A percentile compares a stretch with the other conserved stretches of the same genome.
These are phyloP conservation scores for Puntigrus tetrazona DNA, from an alignment of 2,113 vertebrate genomes.

Conservation along the genomic window DNA sequence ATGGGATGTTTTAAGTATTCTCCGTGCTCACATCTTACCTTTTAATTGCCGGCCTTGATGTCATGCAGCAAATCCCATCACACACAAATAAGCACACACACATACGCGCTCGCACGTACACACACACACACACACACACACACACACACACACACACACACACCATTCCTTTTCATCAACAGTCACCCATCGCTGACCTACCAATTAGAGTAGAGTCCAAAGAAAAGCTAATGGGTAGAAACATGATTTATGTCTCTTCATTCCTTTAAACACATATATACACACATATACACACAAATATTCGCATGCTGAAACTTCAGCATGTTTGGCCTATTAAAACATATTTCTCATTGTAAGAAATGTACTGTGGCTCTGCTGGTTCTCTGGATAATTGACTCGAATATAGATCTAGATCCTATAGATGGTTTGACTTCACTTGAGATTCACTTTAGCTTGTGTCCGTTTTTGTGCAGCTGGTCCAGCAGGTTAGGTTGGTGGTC, in stretches of 20 bases:
- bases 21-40: slow-evolving; percentile 29
- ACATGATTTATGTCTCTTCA: neutral
- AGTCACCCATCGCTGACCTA: neutral
- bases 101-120: neutral
- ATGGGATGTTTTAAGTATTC: slow-evolving; percentile 44
- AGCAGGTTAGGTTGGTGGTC: neutral
- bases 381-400: slow-evolving; percentile 8
- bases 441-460: neutral
- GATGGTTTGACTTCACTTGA: neutral
- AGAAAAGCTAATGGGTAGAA: slow-evolving; percentile 29
- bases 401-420: neutral
- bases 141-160: neutral
- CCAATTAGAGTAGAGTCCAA: slow-evolving; percentile 16
- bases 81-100: neutral
- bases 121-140: neutral
- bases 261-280: neutral
- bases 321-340: slow-evolving; percentile 10
- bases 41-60: slow-evolving; percentile 56
- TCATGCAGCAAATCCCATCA: slow-evolving; percentile 24
- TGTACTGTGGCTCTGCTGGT: neutral
- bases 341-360: neutral
- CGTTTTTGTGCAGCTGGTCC: neutral
- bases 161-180: slow-evolving; percentile 4
- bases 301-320: neutral
- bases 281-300: neutral